Evolutionary conservation across 2,888 invertebrate genomes (phyloP), one percentile per base, ranked within the genome.

Genomic region (Drosophila flavopinicola): DNA sequence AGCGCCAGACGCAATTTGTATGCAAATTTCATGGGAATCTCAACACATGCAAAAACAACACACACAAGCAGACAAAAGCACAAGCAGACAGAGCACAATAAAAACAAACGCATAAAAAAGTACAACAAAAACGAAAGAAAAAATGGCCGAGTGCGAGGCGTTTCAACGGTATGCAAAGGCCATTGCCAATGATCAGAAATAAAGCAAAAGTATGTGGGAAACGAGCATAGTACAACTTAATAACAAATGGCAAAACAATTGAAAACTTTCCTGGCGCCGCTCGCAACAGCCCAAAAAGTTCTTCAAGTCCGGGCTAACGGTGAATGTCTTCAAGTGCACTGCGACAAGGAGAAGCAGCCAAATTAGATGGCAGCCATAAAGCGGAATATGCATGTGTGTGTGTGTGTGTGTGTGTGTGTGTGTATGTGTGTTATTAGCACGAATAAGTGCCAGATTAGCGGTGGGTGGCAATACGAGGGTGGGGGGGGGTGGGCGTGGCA

Each of bases 1-100:
- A 77, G 77, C 64, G 64, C 64, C 79, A 88, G 88, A 88, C 88
- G 88, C 88, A 88, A 88, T 88, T 88, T 88, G 89, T 88, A 88
- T 89, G 89, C 89, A 89, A 88, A 88, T 88, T 88, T 85, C 82
- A 86, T 88, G 89, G 77, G 87, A 85, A 83, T 79, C 78, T 78
- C 80, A 83, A 87, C 87, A 87, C 87, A 89, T 89, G 85, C 75
- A 82, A 77, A 75, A 78, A 75, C 73, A 69, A 56, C 66, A 66
- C 32, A 49, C 17, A 45, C 48, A 24, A 44, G 45, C 38, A 51
- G 27, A 45, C 38, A 24, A 24, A 49, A 37, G 45, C 17, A 15
- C 13, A 60, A 41, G 13, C 71, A 66, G 54, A 59, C 49, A 25
- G 51, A 58, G 29, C 37, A 59, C 57, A 63, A 64, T 49, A 61